phyloP scores from a whole-genome alignment of 2,888 invertebrate genomes.

The Philopedon plagiatum region DNA sequence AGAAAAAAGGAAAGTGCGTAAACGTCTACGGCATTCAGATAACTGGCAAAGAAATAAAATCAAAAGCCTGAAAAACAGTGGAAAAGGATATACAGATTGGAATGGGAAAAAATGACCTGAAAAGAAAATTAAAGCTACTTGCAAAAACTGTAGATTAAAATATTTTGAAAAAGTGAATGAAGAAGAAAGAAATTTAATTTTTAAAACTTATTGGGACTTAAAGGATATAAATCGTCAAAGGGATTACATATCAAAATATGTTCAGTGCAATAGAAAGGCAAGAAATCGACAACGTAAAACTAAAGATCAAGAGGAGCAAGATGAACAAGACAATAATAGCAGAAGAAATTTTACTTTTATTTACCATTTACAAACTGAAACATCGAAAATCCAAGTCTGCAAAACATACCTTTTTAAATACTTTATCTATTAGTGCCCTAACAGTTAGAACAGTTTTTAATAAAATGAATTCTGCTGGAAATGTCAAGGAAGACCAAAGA shows the following conservation, averaged over 20 bases:
- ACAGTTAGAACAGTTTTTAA: conserved; percentile 39
- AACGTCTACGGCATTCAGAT: conserved; percentile 2
- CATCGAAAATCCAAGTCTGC: conserved; percentile 10
- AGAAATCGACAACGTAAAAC: neutral
- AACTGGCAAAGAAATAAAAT: conserved; percentile 24
- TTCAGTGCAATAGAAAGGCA: conserved; percentile 1
- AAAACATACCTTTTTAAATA: conserved; percentile 34
- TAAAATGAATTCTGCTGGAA: conserved; percentile 29
- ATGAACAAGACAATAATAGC: neutral
- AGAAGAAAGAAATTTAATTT: conserved; percentile 7
- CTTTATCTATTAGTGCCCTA: conserved; percentile 26
- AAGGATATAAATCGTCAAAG: conserved; percentile 15
- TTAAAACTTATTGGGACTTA: neutral
- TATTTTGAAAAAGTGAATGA: conserved; percentile 5
- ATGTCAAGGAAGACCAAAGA: conserved; percentile 43
- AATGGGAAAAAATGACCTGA: neutral
- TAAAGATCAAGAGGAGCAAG: neutral
- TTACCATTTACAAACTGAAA: conserved; percentile 4
- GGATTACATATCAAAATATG: conserved; percentile 18
- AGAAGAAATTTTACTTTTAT: conserved; percentile 5
- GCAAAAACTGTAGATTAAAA: conserved; percentile 10
- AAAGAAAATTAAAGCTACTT: conserved; percentile 10
- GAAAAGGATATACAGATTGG: conserved; percentile 14
- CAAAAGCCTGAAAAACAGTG: conserved; percentile 8
- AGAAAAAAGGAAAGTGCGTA: conserved; percentile 19